Evolutionary conservation across 2,113 vertebrate species (phyloP).

Genomic region (Rhea americana): DNA sequence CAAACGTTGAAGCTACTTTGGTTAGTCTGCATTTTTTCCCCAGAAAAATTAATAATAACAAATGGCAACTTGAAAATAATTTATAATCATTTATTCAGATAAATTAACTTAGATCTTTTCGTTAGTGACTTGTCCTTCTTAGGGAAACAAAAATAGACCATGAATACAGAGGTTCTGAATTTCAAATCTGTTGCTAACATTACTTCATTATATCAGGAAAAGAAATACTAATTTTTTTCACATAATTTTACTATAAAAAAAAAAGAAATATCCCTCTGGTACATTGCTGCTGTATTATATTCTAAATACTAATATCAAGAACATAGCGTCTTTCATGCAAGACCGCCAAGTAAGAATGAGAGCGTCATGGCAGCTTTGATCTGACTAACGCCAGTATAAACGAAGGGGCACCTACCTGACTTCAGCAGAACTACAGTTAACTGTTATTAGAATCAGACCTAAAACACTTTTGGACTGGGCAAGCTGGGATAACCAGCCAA

Average conservation of each 20-base stretch:
- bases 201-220: background rate
- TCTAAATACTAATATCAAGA: background rate
- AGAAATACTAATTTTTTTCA: background rate
- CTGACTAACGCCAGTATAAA: background rate
- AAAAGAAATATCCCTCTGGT: background rate
- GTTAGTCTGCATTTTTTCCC: rapidly evolving
- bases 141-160: background rate
- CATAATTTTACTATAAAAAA: background rate
- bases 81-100: background rate
- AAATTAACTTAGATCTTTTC: background rate
- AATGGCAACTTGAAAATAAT: background rate
- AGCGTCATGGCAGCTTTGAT: background rate
- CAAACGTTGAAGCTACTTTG: background rate
- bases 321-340: background rate
- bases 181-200: background rate
- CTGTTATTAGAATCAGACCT: background rate
- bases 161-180: background rate
- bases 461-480: background rate
- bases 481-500: background rate
- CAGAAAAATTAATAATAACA: background rate
- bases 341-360: background rate
- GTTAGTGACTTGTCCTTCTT: background rate
- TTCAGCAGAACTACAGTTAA: background rate
- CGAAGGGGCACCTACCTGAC: background rate
- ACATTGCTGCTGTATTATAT: background rate